Conservation (phyloP, 1,140 invertebrate genomes). For the Holotrichia oblita region DNA sequence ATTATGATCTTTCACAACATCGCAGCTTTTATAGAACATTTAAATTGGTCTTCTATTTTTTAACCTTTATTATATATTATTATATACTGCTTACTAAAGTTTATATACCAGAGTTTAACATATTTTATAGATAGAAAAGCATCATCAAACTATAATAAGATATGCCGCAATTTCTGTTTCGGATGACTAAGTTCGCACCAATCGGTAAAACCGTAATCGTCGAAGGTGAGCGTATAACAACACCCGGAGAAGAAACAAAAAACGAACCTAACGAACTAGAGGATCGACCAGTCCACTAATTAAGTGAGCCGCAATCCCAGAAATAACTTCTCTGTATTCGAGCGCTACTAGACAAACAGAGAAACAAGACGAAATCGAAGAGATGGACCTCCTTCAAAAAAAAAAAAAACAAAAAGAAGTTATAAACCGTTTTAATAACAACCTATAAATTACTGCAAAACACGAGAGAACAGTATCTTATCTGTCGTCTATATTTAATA, state of each 20-base stretch:
- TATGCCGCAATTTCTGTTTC: background rate
- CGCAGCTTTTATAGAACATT: too few species aligned
- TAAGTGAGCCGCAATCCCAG: background rate
- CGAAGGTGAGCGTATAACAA: background rate
- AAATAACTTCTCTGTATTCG: background rate
- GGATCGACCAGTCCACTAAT: too few species aligned
- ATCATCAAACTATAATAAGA: too few species aligned
- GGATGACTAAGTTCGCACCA: background rate
- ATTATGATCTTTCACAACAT: too few species aligned
- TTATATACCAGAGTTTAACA: too few species aligned
- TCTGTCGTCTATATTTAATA: background rate
- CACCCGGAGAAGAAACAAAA: background rate
- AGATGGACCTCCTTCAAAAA: background rate
- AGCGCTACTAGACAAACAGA: background rate
- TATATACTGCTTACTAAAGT: too few species aligned
- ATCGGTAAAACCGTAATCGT: background rate
- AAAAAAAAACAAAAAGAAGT: too few species aligned
- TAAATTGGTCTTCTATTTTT: too few species aligned
- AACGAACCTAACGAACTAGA: background rate
- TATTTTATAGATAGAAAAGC: too few species aligned
- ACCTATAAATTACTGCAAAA: background rate
- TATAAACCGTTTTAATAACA: background rate
- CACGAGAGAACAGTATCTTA: background rate
- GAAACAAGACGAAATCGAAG: background rate
- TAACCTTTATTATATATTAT: too few species aligned